Base-by-base conservation (phyloP, 2,888 invertebrate genomes). In the Lagria hirta region DNA sequence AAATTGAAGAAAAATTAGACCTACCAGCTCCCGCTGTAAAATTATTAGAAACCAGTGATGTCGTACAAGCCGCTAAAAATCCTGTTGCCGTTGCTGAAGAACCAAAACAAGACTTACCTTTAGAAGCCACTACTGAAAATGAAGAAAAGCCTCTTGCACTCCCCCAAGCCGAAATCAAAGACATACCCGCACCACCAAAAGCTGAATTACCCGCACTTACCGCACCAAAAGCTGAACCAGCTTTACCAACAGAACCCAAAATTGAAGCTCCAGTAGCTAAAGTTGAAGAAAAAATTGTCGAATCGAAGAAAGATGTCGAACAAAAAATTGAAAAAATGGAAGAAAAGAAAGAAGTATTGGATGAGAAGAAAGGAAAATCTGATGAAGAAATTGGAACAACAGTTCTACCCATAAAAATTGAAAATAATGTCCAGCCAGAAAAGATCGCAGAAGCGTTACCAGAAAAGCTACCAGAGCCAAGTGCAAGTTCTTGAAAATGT, bases 21-120 rank as follows among this genome's bases (percentile, higher is more conserved):
- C 33, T 32, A 14, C 13, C 10, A n/a, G 21, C 46, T 1, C 55
- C 57, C 1, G 52, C 55, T 38, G 38, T 49, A 2, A 51, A 47
- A 41, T 43, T 48, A 24, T 38, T 26, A 43, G 37, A 49, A 16
- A 20, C 6, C 11, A 41, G 41, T 33, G 43, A 46, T 11, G 43
- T 32, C 16, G 37, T 48, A 23, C 34, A 46, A 30, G 47, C 52
- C 6, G 58, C 56, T 34, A 52, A 54, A 41, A 44, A 58, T 47
- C 58, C 66, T 12, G 70, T 70, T 34, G 67, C 70, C 18, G 50
- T 73, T 5, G 73, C 73, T 53, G 71, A 75, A 58, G 70, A 74
- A 45, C 23, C 36, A 15, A 66, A 70, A 30, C 58, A 65, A 3
- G 36, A 48, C 10, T 14, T 22, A 65, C 63, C 67, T 16, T 66